Base-by-base conservation (phyloP, 2,113 vertebrate genomes). In the Illadopsis cleaveri region DNA sequence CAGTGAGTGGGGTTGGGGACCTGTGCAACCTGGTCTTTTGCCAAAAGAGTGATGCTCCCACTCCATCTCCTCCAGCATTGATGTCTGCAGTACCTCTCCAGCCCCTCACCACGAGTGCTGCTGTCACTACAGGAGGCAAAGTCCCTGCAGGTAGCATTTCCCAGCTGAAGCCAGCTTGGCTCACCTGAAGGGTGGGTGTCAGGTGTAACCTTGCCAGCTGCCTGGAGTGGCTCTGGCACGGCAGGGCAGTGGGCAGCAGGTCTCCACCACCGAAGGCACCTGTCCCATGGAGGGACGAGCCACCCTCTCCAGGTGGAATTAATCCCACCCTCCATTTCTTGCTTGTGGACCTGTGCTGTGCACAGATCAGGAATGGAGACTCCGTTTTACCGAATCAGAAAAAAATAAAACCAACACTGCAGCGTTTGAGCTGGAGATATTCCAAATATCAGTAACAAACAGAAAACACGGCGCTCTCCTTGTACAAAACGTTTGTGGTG, bases 191-290 rank as follows among this genome's bases (percentile, higher is more conserved):
- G 68, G 20, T n/a, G 33, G 12, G 12, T 66, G 68, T 37, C 50
- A 35, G 42, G 14, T 47, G 47, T 53, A 20, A 57, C 71, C 58
- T 65, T 5, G 1, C 62, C 25, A 64, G n/a, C 16, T 51, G 23
- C 53, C 33, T 44, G 40, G 38, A 33, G 61, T 0, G 0, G 27
- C 61, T 65, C 4, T 6, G 24, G 5, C 7, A 3, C 2, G 10
- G 15, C 3, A 5, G 21, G 40, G 10, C 2, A 3, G 11, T 0
- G 7, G 53, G 40, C 4, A 12, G 9, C 19, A 44, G n/a, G n/a
- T 65, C 15, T 12, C 42, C 0, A 0, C 0, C 1, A 56, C 40
- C 0, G 0, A 62, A 75, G 64, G 11, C 4, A 4, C 18, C 50
- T 35, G 28, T 33, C 17, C 37, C 0, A 0, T 4, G 1, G 38